Conservation (phyloP, 2,888 invertebrate species). For the Acleris cristana region DNA sequence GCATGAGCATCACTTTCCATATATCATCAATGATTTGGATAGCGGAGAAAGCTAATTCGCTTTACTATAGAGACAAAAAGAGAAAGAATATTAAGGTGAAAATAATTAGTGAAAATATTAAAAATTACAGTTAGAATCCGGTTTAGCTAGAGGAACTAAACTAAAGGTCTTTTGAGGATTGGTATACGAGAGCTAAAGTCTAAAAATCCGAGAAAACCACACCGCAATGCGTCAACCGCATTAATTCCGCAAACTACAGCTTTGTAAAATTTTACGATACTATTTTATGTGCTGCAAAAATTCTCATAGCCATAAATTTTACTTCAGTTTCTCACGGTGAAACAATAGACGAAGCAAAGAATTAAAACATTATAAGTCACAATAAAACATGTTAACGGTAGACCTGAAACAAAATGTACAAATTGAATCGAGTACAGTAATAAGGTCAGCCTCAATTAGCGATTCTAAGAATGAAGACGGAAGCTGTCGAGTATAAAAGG, state of each 20-base stretch:
- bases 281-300: not conserved
- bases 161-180: not conserved
- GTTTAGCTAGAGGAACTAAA: not conserved
- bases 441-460: constrained; percentile 24
- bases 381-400: not conserved
- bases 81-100: no score
- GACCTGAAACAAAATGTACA: constrained; percentile 3
- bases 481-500: constrained; percentile 19
- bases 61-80: not conserved
- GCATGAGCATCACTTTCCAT: constrained; percentile 56
- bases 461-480: constrained; percentile 23
- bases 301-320: no score
- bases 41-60: constrained; percentile 22
- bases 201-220: constrained; percentile 18
- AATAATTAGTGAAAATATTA: not conserved
- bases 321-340: no score
- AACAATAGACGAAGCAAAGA: no score
- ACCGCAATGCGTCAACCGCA: constrained; percentile 29
- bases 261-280: constrained; percentile 10
- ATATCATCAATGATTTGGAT: constrained; percentile 41
- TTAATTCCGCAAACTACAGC: constrained; percentile 21
- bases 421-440: constrained; percentile 15
- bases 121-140: not conserved
- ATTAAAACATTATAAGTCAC: no score
- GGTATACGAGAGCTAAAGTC: not conserved